Base-by-base conservation (phyloP, 2,888 invertebrate genomes). In the Eupeodes latifasciatus region DNA sequence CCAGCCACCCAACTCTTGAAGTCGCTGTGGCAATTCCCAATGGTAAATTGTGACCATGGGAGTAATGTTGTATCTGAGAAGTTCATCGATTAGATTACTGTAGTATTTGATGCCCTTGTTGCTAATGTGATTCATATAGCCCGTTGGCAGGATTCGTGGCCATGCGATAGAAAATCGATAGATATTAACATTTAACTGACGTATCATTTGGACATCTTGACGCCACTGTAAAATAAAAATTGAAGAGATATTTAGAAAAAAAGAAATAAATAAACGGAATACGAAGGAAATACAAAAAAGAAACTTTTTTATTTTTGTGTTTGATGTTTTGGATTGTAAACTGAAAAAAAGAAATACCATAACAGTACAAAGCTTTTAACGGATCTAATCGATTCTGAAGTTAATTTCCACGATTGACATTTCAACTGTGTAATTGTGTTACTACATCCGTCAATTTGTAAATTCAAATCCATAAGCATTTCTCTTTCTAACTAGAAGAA, bases 111-210 rank as follows among this genome's bases (percentile, higher is more conserved):
- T 94, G 19, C 97, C 98, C 3, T 95, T 94, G 57, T 94, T 93
- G 91, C 96, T 98, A 27, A 97, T 94, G 27, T 95, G 91, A 90
- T 96, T 95, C 12, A 95, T 94, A 79, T 95, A 94, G 11, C 96
- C 97, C 12, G 94, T 95, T 0, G 97, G 97, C 89, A 97, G 93
- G 66, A 98, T 94, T 71, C 97, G 94, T 0, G 96, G 93, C 97
- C 97, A 98, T 0, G 97, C 95, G 90, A 96, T 94, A 0, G 96
- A 96, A 92, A 96, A 96, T 59, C 96, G 94, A 92, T 96, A 96
- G 85, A 96, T 95, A 89, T 96, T 93, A 0, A 96, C 96, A 12
- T 96, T 95, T 4, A 96, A 92, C 88, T 96, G 94, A 67, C 94
- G 94, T 2, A 96, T 92, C 94, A 96, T 95, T 92, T 95, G 94